Conservation (phyloP, 2,888 invertebrate species). For the Drosophila ustulata region DNA sequence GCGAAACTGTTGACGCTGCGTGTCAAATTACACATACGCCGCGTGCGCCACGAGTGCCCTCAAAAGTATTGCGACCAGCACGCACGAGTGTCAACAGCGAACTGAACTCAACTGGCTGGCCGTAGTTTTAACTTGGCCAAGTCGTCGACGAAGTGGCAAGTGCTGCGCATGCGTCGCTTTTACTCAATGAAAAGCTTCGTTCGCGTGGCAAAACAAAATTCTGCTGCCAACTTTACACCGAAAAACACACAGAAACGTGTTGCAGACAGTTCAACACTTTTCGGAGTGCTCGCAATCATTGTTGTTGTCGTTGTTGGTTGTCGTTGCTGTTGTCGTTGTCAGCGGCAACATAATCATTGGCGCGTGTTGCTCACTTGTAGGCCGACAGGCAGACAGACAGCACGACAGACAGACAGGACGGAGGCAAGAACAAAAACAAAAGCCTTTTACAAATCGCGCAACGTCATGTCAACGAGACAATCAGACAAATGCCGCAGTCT, state of each 20-base stretch:
- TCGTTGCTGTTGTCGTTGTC: constrained; percentile 54
- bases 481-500: constrained; percentile 71
- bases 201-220: constrained; percentile 20
- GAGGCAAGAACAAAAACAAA: constrained; percentile 52
- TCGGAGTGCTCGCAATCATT: constrained; percentile 59
- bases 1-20: constrained; percentile 44
- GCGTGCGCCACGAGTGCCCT: constrained; percentile 32
- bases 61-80: constrained; percentile 43
- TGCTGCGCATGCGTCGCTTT: constrained; percentile 67
- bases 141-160: constrained; percentile 8
- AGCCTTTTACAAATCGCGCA: constrained; percentile 73
- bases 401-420: constrained; percentile 20
- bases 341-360: constrained; percentile 77
- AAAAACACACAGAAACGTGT: constrained; percentile 30
- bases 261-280: constrained; percentile 39
- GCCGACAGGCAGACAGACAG: constrained; percentile 47
- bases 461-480: constrained; percentile 78
- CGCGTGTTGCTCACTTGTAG: constrained; percentile 77
- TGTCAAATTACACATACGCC: constrained; percentile 54
- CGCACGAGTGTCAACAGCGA: constrained; percentile 71
- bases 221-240: constrained; percentile 62
- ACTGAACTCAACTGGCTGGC: constrained; percentile 46
- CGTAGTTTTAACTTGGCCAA: constrained; percentile 1
- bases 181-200: constrained; percentile 77
- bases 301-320: constrained; percentile 22